A percentile compares a stretch with the other conserved stretches of the same genome.
Conservation (phyloP, 2,113 vertebrate genomes). For the Pterocles gutturalis region DNA sequence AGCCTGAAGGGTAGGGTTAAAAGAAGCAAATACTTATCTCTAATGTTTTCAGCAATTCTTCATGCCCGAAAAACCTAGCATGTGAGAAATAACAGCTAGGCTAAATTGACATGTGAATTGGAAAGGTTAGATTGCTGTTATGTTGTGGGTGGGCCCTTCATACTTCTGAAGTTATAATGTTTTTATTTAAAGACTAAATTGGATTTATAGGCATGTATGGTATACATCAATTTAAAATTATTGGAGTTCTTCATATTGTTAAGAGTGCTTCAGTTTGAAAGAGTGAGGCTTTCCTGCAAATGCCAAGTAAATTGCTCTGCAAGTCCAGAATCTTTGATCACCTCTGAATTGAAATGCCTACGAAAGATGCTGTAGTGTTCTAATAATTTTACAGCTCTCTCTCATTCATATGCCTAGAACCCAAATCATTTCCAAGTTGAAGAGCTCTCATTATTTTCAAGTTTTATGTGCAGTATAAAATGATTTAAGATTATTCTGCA, state of each 20-base stretch:
- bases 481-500: constrained; percentile 58
- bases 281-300: constrained; percentile 73
- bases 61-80: constrained; percentile 5
- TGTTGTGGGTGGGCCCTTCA: constrained; percentile 36
- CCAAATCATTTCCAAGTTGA: constrained; percentile 70
- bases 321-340: constrained; percentile 74
- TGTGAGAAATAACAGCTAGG: constrained; percentile 36
- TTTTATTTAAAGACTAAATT: constrained; percentile 77
- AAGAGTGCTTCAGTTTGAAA: constrained; percentile 76
- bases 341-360: constrained; percentile 73
- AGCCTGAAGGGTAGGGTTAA: not conserved
- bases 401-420: constrained; percentile 69
- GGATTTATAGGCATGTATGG: constrained; percentile 69
- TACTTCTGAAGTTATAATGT: constrained; percentile 65
- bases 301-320: constrained; percentile 74
- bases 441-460: constrained; percentile 71
- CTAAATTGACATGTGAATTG: constrained; percentile 45
- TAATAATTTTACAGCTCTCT: constrained; percentile 69
- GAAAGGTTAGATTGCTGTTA: constrained; percentile 52
- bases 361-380: constrained; percentile 46
- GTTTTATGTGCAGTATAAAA: constrained; percentile 62
- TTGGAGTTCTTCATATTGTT: constrained; percentile 76
- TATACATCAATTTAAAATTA: constrained; percentile 76
- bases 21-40: constrained; percentile 15
- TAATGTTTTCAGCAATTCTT: constrained; percentile 18